These are phyloP conservation scores for Catostomus latipinnis DNA, from an alignment of 2,797 vertebrate genomes.

Conservation along the genomic window DNA sequence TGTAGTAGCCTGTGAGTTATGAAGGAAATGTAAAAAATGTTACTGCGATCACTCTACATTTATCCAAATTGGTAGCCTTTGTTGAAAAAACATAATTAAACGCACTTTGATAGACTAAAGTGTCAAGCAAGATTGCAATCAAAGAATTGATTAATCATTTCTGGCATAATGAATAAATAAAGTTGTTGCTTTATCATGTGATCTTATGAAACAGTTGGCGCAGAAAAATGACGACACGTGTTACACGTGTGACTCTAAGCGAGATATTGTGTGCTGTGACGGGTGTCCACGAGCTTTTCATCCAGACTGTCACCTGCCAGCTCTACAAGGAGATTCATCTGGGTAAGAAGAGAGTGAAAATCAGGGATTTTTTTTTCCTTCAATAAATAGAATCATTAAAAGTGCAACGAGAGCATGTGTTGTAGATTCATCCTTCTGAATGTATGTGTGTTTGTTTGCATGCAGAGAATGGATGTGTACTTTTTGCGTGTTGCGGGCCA, in stretches of 20 bases:
- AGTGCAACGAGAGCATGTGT: neutral
- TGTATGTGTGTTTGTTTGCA: conserved; percentile 46
- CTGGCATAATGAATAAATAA: too few species aligned
- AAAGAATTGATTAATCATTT: too few species aligned
- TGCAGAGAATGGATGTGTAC: conserved; percentile 76
- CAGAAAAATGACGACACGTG: conserved; percentile 76
- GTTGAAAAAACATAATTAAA: too few species aligned
- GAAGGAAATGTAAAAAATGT: too few species aligned
- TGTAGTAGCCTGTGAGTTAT: too few species aligned
- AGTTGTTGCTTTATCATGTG: neutral
- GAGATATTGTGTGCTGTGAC: conserved; percentile 68
- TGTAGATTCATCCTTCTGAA: neutral
- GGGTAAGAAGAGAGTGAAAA: conserved; percentile 57
- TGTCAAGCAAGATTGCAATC: too few species aligned
- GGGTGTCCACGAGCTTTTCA: conserved; percentile 76
- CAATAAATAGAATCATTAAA: neutral
- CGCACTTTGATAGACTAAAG: too few species aligned
- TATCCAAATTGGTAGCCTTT: too few species aligned
- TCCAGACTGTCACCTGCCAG: conserved; percentile 72
- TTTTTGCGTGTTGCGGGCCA: conserved; percentile 64
- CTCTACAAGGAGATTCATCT: conserved; percentile 1
- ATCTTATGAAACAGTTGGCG: conserved; percentile 57
- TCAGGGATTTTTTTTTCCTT: neutral
- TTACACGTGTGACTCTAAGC: conserved; percentile 60
- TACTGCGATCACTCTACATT: too few species aligned